Base-by-base conservation (phyloP, 2,888 invertebrate genomes). In the Cryptus viduatorius region DNA sequence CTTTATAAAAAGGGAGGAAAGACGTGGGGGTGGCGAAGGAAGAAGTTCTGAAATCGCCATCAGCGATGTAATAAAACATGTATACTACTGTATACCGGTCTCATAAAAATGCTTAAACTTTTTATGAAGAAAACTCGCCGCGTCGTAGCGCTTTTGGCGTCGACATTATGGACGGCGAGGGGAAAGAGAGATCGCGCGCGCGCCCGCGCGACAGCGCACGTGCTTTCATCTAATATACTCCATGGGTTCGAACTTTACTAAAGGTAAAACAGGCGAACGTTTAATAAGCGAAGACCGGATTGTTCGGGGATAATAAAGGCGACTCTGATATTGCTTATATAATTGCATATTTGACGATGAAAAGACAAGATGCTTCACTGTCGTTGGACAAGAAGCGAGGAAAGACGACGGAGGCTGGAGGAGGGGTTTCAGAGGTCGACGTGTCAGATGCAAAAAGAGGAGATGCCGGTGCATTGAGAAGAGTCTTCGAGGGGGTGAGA, bases 321-420 rank as follows among this genome's bases (percentile, higher is more conserved):
- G 67, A 73, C 5, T 14, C 24, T 61, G 68, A 86, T 79, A 76
- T 75, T 69, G 73, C 65, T 76, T 69, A 65, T 82, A 65, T 85
- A 85, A 83, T 83, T 83, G 78, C 82, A 85, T 79, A 81, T 81
- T 85, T 80, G 42, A 83, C 44, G 79, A 77, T 73, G 84, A 82
- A 72, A 37, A 79, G 68, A 64, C 48, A 68, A 50, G 48, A 44
- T 14, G 68, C 56, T 50, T 46, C 61, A 19, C 7, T 46, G 69
- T 64, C 48, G 29, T 42, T 16, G 59, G 29, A 42, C 61, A 8
- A 50, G 31, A 24, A 53, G 59, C 42, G 19, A 46, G 19, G 68
- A 44, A 73, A 4, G 53, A 10, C 46, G 64, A 4, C 42, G 48
- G 42, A 67, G 12, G 24, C 14, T 19, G 68, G 67, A 14, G 44